phyloP scores from a whole-genome alignment of 2,888 invertebrate genomes.

The Parnassius orleans region DNA sequence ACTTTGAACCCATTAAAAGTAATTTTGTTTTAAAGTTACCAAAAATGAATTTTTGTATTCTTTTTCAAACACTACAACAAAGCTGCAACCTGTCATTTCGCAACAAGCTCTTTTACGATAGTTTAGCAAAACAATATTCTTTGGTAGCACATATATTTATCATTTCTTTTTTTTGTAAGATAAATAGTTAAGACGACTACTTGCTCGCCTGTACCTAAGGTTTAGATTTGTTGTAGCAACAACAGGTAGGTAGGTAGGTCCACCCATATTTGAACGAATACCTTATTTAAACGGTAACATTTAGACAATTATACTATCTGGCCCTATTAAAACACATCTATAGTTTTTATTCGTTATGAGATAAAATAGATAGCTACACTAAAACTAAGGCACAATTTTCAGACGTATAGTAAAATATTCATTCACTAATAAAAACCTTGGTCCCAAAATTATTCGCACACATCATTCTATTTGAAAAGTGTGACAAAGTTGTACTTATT shows the following conservation, averaged over 20 bases:
- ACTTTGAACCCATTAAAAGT: too few species aligned
- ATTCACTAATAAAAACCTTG: conserved; percentile 24
- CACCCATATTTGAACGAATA: background rate
- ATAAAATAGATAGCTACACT: conserved; percentile 6
- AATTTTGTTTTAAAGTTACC: too few species aligned
- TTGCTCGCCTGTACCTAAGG: too few species aligned
- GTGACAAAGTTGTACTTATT: conserved; percentile 29
- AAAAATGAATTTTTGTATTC: too few species aligned
- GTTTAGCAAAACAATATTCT: too few species aligned
- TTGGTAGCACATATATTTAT: too few species aligned
- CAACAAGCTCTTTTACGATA: too few species aligned
- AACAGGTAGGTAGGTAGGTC: background rate
- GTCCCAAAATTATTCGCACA: conserved; percentile 29
- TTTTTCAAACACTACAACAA: background rate
- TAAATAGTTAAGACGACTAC: too few species aligned
- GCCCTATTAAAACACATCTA: background rate
- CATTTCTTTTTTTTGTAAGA: too few species aligned
- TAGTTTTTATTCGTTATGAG: background rate
- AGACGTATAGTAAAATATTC: conserved; percentile 20
- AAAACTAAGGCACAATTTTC: conserved; percentile 29
- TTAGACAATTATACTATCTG: background rate
- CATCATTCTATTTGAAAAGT: background rate
- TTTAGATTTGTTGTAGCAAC: too few species aligned
- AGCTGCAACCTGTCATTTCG: background rate
- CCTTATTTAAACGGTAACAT: conserved; percentile 9